Evolutionary conservation across 2,113 vertebrate genomes (phyloP).

Genomic region (Sorex fumeus): DNA sequence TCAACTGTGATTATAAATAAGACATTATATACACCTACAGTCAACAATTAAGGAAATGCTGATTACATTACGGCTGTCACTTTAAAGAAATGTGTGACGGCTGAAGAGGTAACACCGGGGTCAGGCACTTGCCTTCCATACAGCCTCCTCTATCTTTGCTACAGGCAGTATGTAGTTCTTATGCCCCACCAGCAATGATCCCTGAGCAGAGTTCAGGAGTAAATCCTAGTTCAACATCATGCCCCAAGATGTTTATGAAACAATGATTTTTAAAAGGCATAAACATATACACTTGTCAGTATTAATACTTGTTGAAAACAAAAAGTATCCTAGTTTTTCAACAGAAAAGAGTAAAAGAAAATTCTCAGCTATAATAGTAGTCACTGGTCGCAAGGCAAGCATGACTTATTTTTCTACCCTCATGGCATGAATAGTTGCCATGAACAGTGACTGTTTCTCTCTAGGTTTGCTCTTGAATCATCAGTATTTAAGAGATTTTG

Average conservation of each 20-base stretch:
- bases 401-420: neutral
- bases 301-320: constrained; percentile 67
- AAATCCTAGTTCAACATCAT: too few relatives aligned
- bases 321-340: neutral
- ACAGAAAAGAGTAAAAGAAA: constrained; percentile 58
- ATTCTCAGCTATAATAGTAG: neutral
- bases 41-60: neutral
- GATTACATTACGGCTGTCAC: constrained; percentile 5
- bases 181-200: too few relatives aligned
- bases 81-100: neutral
- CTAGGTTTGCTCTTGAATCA: constrained; percentile 49
- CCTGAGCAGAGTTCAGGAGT: too few relatives aligned
- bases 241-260: too few relatives aligned
- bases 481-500: constrained; percentile 45
- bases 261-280: neutral
- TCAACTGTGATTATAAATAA: constrained; percentile 16
- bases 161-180: too few relatives aligned
- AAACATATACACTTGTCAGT: constrained; percentile 1
- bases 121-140: too few relatives aligned
- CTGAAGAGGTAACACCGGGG: too few relatives aligned
- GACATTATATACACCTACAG: neutral
- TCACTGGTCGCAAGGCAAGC: neutral
- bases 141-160: too few relatives aligned
- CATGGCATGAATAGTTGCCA: neutral
- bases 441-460: constrained; percentile 21